A percentile compares a stretch with the other conserved stretches of the same genome.
Evolutionary conservation across 2,113 vertebrate species (phyloP).

Genomic region (Lates calcarifer): DNA sequence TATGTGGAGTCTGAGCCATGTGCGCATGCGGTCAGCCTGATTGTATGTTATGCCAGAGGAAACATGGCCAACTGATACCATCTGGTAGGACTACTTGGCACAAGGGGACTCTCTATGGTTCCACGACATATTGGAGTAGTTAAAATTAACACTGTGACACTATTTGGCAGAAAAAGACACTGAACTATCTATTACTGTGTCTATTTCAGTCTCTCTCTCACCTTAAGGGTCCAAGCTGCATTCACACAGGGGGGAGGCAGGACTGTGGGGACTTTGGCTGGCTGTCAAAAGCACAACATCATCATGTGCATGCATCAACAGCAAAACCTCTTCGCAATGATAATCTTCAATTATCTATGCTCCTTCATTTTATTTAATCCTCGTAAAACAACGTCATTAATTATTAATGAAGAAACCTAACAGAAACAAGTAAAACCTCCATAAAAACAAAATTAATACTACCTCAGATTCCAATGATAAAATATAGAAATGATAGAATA

Average conservation of each 20-base stretch:
- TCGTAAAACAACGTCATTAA: conserved; percentile 61
- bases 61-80: conserved; percentile 82
- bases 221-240: conserved; percentile 35
- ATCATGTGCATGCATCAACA: not conserved
- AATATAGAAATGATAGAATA: conserved; percentile 20
- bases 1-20: conserved; percentile 39
- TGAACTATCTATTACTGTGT: conserved; percentile 72
- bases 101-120: conserved; percentile 72
- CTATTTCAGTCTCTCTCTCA: conserved; percentile 71
- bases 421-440: conserved; percentile 55
- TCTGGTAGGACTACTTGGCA: conserved; percentile 87
- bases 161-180: conserved; percentile 80
- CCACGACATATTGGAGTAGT: conserved; percentile 85
- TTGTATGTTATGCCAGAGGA: conserved; percentile 75
- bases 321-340: conserved; percentile 5
- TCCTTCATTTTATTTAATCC: conserved; percentile 67
- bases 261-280: conserved; percentile 10
- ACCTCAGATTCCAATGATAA: conserved; percentile 32
- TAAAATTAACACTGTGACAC: conserved; percentile 88
- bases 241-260: conserved; percentile 3
- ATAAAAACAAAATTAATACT: conserved; percentile 22
- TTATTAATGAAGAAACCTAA: conserved; percentile 46
- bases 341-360: not conserved
- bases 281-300: not conserved
- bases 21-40: conserved; percentile 77